Evolutionary conservation across 35 echinoderm and acorn worm genomes (phyloP), one percentile per base, ranked within the genome.

Genomic region (Diadema setosum): DNA sequence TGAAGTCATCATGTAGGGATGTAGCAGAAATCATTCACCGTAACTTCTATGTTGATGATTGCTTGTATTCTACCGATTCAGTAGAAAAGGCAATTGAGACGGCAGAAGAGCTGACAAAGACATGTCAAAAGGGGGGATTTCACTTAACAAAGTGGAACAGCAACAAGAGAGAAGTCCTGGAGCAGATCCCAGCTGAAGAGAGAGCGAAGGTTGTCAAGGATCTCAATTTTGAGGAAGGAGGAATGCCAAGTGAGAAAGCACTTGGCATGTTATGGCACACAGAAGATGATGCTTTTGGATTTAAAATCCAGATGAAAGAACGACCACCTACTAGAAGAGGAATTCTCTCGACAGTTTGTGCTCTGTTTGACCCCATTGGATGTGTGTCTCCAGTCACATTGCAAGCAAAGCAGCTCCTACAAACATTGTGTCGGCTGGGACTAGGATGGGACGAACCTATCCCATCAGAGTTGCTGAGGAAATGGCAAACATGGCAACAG

Each of bases 181-280:
- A 95, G 26, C 15, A 56, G 12, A 11, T 95, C 50, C 88, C 88
- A 16, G 46, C 23, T 18, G 57, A 65, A 32, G 39, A 76, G 14
- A 20, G 73, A 50, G 88, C 93, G 17, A 58, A 42, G 20, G 43
- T 31, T 7, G 59, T 90, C 0, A 83, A 42, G 18, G 32, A 82
- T 9, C 11, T 82, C 18, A 65, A 95, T 56, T 32, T 95, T 14
- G 32, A 69, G 83, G 39, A 81, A 43, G 91, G 76, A 25, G 70
- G 82, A 30, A 58, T 91, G 41, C 93, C 88, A 4, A 56, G 39
- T 3, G 93, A 95, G 83, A 45, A 82, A 39, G 78, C 93, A 6
- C 64, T 95, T 1, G 83, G 93, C 9, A 35, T 95, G 3, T 46
- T 58, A 18, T 95, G 93, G 93, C 52, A 49, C 39, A 61, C 46